Evolutionary conservation across 2,113 vertebrate genomes (phyloP).

Genomic region (Helogale parvula): DNA sequence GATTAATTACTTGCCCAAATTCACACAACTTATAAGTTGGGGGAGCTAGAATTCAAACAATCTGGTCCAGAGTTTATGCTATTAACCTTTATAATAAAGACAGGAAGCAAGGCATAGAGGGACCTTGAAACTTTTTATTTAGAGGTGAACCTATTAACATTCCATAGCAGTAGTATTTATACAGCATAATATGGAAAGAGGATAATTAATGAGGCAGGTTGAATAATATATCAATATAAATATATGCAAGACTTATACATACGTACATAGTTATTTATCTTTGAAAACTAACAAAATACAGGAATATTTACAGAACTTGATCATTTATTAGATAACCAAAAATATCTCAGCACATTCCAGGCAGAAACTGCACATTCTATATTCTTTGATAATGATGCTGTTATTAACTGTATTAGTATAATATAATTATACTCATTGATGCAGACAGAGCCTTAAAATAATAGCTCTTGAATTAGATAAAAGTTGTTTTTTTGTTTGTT

Average conservation of each 20-base stretch:
- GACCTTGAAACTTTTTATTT: constrained; percentile 57
- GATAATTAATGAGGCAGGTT: not conserved
- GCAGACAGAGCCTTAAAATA: not conserved
- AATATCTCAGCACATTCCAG: not conserved
- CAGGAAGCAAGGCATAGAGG: not conserved
- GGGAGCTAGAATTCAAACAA: not conserved
- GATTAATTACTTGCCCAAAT: not conserved
- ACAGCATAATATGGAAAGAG: not conserved
- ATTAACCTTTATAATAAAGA: constrained; percentile 30
- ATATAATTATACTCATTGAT: not conserved
- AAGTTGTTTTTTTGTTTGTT: not conserved
- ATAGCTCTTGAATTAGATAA: not conserved
- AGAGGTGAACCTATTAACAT: not conserved
- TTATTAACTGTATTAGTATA: not conserved
- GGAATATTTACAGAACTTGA: not conserved
- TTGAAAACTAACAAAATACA: constrained; percentile 43
- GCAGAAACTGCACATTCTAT: not conserved
- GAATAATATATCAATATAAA: not conserved
- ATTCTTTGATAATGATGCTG: not conserved
- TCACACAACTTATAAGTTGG: not conserved
- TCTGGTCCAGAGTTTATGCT: not conserved
- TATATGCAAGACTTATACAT: not conserved
- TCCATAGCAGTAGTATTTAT: not conserved
- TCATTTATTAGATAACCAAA: not conserved
- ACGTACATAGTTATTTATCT: not conserved